Evolutionary conservation across 2,797 vertebrate species (phyloP).

Genomic region (Tokudaia tokunoshimensis): DNA sequence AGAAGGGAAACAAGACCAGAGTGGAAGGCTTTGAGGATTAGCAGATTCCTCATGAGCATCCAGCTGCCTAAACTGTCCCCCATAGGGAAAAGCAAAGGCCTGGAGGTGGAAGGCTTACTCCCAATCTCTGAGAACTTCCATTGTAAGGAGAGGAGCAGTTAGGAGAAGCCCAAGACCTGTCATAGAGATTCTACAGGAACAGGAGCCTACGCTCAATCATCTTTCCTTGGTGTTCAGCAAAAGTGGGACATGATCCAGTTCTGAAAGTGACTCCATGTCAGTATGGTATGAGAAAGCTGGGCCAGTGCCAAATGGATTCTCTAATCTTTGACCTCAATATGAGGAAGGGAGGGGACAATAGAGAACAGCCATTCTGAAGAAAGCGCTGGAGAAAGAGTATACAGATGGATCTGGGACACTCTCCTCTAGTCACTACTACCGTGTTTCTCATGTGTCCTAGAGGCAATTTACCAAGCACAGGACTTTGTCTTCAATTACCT

Average conservation of each 20-base stretch:
- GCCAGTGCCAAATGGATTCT: background rate
- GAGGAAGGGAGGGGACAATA: background rate
- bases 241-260: background rate
- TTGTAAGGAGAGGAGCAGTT: background rate
- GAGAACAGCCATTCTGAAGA: background rate
- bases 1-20: background rate
- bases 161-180: background rate
- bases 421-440: background rate
- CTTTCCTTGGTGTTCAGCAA: background rate
- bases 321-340: background rate
- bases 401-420: background rate
- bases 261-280: background rate
- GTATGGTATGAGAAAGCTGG: background rate
- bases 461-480: background rate
- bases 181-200: background rate
- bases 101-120: background rate
- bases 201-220: fast-evolving
- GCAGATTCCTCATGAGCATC: background rate
- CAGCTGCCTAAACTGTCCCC: background rate
- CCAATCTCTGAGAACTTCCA: background rate
- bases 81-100: background rate
- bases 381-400: background rate
- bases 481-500: background rate
- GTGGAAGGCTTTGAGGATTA: background rate
- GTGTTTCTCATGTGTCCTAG: background rate